Percentiles rank a stretch among this genome's conserved stretches.
phyloP scores from a whole-genome alignment of 2,888 invertebrate genomes.

The Physocephala rufipes region DNA sequence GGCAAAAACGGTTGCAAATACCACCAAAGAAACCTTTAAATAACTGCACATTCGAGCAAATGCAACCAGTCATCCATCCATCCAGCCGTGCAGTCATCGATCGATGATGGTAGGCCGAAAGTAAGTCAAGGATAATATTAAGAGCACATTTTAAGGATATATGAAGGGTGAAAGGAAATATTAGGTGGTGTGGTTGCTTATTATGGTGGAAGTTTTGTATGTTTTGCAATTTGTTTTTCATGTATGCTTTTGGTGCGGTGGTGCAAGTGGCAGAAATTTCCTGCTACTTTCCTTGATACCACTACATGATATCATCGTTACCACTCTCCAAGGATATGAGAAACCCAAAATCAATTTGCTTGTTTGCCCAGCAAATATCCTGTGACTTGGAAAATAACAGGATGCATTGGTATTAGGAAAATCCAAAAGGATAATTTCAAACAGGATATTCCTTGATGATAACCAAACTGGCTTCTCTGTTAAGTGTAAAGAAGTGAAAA shows the following conservation, averaged over 20 bases:
- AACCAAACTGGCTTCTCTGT: too few species aligned
- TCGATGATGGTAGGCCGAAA: constrained; percentile 15
- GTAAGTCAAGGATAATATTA: constrained; percentile 11
- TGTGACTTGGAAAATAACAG: constrained; percentile 22
- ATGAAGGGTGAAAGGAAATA: background rate
- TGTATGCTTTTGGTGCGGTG: constrained; percentile 2
- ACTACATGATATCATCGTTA: too few species aligned
- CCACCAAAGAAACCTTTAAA: too few species aligned
- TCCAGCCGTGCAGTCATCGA: too few species aligned
- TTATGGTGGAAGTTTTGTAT: too few species aligned
- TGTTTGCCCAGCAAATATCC: constrained; percentile 24
- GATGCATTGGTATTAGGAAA: background rate
- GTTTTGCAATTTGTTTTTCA: background rate
- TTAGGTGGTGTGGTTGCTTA: background rate
- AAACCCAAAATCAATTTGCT: constrained; percentile 18
- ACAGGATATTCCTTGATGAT: too few species aligned
- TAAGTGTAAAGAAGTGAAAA: background rate
- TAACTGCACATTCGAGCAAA: too few species aligned
- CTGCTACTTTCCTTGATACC: constrained; percentile 3
- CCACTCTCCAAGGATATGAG: too few species aligned
- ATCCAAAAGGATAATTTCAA: too few species aligned
- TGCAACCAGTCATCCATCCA: background rate
- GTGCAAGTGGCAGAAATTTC: too few species aligned
- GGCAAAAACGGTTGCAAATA: background rate
- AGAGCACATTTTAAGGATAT: constrained; percentile 5